These are phyloP conservation scores for Nestor notabilis DNA, from an alignment of 2,113 vertebrate genomes.

Conservation along the genomic window DNA sequence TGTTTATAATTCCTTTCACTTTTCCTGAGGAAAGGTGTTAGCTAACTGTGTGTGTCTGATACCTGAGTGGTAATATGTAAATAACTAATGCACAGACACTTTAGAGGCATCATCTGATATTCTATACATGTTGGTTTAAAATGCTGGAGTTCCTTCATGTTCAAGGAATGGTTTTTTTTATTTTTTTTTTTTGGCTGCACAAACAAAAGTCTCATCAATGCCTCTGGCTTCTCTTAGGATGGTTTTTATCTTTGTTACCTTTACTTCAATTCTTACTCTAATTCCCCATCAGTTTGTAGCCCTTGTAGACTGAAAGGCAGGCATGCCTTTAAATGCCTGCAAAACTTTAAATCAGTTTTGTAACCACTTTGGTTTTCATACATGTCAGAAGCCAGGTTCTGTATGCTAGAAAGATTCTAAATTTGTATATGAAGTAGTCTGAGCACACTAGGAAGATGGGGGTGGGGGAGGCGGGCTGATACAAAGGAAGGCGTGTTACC, in stretches of 20 bases:
- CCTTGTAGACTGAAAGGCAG: neutral
- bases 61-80: neutral
- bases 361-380: neutral
- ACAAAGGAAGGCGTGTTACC: neutral
- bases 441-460: neutral
- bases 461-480: neutral
- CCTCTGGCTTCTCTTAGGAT: neutral
- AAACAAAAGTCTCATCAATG: neutral
- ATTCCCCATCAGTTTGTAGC: neutral
- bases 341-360: neutral
- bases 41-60: neutral
- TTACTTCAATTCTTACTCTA: neutral
- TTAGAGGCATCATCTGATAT: neutral
- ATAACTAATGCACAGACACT: neutral
- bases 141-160: neutral
- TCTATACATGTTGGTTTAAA: neutral
- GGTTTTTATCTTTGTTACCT: neutral
- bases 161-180: neutral
- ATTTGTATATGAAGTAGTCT: neutral
- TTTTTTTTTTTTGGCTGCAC: neutral
- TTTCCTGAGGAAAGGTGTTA: neutral
- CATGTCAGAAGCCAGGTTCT: neutral
- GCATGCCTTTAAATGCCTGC: no score
- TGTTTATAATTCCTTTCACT: neutral
- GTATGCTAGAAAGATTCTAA: neutral